Base-by-base conservation (phyloP, 2,113 vertebrate species). In the Scatophagus argus region DNA sequence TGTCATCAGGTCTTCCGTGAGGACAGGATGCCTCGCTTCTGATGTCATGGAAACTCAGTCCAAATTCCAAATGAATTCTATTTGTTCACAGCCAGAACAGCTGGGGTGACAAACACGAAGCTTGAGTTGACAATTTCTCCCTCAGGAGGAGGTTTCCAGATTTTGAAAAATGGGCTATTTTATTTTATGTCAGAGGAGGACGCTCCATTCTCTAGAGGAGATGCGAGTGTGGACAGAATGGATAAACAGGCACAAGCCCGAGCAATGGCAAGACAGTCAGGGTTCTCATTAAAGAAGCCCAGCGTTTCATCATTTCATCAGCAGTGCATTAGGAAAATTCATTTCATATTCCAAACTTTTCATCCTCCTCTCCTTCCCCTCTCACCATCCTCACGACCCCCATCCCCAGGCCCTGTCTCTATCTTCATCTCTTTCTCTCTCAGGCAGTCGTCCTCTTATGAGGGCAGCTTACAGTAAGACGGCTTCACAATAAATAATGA, bases 261-360 rank as follows among this genome's bases (percentile, higher is more conserved):
- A 73, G 63, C 5, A 52, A 64, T 0, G 68, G 63, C 3, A 25
- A 85, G 64, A 46, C 54, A 6, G 81, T 61, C 74, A 64, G 79
- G 21, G 12, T 49, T 79, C 83, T 85, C 85, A 88, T 91, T 91
- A 90, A 58, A 66, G 65, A 89, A 38, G 68, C 69, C 68, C 69
- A n/a, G 69, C 54, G 77, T 88, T 90, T 88, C 88, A 89, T 86
- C 87, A 82, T 90, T 89, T 89, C 81, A 90, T 87, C 88, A 86
- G 82, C 72, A 51, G 67, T 39, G 62, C 78, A 87, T 90, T 88
- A 88, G 72, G 63, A 58, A 11, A 80, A 77, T 85, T 83, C 78
- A 83, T 90, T 90, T 80, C 62, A 55, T 81, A 74, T 84, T 83
- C 68, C 59, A 85, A 84, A 84, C 83, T 79, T 77, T 83, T 64